phyloP scores from a whole-genome alignment of 2,888 invertebrate species.

The Clistopyga incitator region DNA sequence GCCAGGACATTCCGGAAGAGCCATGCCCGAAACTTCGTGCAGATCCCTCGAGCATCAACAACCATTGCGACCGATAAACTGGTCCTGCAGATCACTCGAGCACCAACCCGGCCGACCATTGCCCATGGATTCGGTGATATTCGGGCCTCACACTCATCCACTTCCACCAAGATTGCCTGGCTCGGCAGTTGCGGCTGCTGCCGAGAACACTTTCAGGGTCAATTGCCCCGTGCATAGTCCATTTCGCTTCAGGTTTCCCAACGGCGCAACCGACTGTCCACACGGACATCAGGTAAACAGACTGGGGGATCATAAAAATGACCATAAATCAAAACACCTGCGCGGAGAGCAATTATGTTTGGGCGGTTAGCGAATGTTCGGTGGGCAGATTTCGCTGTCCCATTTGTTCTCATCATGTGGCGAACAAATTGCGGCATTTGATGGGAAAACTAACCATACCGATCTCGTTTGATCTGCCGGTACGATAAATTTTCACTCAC shows the following conservation, averaged over 20 bases:
- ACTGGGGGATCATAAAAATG: not conserved
- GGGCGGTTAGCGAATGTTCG: no score
- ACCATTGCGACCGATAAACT: slow-evolving; percentile 76
- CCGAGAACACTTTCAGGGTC: slow-evolving; percentile 85
- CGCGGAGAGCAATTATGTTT: no score
- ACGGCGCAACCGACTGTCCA: slow-evolving; percentile 85
- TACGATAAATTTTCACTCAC: no score
- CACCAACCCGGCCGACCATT: slow-evolving; percentile 85
- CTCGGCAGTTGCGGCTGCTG: slow-evolving; percentile 73
- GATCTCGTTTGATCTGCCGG: no score
- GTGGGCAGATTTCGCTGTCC: no score
- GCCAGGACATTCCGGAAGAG: slow-evolving; percentile 70
- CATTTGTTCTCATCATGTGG: no score
- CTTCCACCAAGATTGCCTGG: slow-evolving; percentile 85
- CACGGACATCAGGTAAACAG: slow-evolving; percentile 82
- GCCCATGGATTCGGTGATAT: slow-evolving; percentile 85
- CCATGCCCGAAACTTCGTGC: slow-evolving; percentile 70
- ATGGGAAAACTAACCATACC: no score
- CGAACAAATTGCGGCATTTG: no score
- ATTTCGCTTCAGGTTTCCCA: slow-evolving; percentile 87
- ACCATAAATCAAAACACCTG: no score
- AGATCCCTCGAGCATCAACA: slow-evolving; percentile 76
- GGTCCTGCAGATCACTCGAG: slow-evolving; percentile 80
- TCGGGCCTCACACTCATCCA: slow-evolving; percentile 85
- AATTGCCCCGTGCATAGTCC: slow-evolving; percentile 92